phyloP scores from a whole-genome alignment of 2,113 vertebrate species.

The Mesoclemmys tuberculata region DNA sequence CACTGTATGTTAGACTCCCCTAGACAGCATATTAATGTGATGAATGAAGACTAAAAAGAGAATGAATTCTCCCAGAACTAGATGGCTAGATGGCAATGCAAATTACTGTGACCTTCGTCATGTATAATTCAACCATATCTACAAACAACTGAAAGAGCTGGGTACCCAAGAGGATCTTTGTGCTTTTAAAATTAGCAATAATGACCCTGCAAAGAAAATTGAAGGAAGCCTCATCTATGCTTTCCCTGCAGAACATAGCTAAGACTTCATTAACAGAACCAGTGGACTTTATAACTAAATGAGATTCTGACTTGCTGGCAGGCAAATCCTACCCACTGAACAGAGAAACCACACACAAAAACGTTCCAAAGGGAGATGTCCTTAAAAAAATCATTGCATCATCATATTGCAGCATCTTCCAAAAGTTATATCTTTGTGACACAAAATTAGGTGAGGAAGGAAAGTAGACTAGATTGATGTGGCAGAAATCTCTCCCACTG shows the following conservation, averaged over 20 bases:
- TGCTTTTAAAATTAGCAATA: slow-evolving; percentile 51
- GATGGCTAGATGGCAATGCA: not conserved
- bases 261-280: slow-evolving; percentile 71
- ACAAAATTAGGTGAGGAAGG: not conserved
- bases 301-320: slow-evolving; percentile 49
- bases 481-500: not conserved
- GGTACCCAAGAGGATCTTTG: slow-evolving; percentile 36
- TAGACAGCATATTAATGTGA: slow-evolving; percentile 46
- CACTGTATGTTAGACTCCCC: not conserved
- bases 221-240: slow-evolving; percentile 19
- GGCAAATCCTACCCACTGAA: slow-evolving; percentile 38
- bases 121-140: slow-evolving; percentile 56
- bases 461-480: not conserved
- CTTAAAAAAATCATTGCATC: slow-evolving; percentile 36
- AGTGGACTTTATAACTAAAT: slow-evolving; percentile 60
- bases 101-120: slow-evolving; percentile 34
- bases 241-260: slow-evolving; percentile 46
- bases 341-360: slow-evolving; percentile 65
- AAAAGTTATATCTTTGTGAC: slow-evolving; percentile 11
- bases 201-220: slow-evolving; percentile 14
- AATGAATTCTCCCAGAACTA: not conserved
- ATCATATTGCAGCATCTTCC: not conserved
- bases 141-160: slow-evolving; percentile 36
- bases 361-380: slow-evolving; percentile 57
- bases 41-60: slow-evolving; percentile 11